A percentile compares a stretch with the other conserved stretches of the same genome.
Evolutionary conservation across 1,140 invertebrate species (phyloP).

Genomic region (Dendroctonus valens): DNA sequence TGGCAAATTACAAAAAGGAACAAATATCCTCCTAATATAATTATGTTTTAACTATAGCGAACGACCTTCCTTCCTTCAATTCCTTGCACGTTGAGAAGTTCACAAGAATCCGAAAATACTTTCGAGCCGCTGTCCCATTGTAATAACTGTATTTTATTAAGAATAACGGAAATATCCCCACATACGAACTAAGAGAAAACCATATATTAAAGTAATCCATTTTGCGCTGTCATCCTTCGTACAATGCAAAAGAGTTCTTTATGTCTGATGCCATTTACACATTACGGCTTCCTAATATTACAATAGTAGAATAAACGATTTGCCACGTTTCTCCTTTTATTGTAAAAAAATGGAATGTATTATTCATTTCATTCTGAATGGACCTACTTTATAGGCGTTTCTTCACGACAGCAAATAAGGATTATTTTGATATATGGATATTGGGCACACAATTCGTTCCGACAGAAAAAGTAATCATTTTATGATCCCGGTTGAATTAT

Average conservation of each 20-base stretch:
- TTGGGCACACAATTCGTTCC: background rate
- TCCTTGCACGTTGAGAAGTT: too few relatives aligned
- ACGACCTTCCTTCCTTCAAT: too few relatives aligned
- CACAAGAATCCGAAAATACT: too few relatives aligned
- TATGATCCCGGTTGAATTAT: too few relatives aligned
- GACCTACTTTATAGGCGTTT: constrained; percentile 14
- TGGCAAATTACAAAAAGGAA: too few relatives aligned
- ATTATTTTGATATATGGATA: constrained; percentile 18
- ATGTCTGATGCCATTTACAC: constrained; percentile 13
- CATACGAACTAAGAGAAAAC: background rate
- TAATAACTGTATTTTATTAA: too few relatives aligned
- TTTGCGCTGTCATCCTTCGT: constrained; percentile 13
- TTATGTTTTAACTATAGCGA: too few relatives aligned
- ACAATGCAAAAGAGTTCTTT: constrained; percentile 8
- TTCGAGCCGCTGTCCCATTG: too few relatives aligned
- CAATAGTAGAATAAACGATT: constrained; percentile 19
- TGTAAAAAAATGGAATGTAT: constrained; percentile 10
- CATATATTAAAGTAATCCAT: constrained; percentile 14
- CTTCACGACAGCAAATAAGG: constrained; percentile 12
- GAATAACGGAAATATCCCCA: too few relatives aligned
- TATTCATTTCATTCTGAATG: constrained; percentile 12
- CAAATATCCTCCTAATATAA: too few relatives aligned
- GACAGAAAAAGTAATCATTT: too few relatives aligned
- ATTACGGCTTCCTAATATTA: constrained; percentile 20
- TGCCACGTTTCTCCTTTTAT: constrained; percentile 12